phyloP scores from a whole-genome alignment of 2,113 vertebrate genomes.

The Balaeniceps rex region DNA sequence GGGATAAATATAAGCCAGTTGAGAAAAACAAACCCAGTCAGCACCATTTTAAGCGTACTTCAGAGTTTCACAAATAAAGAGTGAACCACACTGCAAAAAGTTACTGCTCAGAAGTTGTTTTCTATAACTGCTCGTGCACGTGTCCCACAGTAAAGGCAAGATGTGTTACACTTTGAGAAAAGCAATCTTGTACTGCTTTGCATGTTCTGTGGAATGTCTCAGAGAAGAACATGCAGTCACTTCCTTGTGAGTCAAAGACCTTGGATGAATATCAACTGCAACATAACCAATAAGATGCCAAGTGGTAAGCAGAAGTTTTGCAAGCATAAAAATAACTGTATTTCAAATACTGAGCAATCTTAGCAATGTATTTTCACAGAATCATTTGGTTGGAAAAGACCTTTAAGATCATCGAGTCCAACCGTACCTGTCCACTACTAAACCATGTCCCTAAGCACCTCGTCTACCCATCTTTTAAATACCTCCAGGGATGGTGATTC shows the following conservation, averaged over 20 bases:
- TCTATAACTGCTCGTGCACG: neutral
- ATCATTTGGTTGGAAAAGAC: too few species aligned
- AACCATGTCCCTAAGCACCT: too few species aligned
- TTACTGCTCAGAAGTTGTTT: neutral
- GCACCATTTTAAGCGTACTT: neutral
- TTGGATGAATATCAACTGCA: constrained; percentile 41
- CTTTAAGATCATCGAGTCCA: too few species aligned
- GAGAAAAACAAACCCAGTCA: neutral
- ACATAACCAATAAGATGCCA: neutral
- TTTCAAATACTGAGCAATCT: neutral
- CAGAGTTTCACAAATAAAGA: neutral
- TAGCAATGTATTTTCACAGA: neutral
- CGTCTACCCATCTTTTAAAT: too few species aligned
- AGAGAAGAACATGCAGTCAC: constrained; percentile 20
- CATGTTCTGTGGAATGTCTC: constrained; percentile 1
- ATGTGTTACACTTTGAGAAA: neutral
- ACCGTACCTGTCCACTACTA: too few species aligned
- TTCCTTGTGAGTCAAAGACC: constrained; percentile 57
- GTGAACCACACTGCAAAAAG: neutral
- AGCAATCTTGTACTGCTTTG: neutral
- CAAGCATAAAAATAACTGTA: neutral
- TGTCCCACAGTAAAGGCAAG: neutral
- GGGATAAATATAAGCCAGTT: neutral
- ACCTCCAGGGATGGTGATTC: too few species aligned
- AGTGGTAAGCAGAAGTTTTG: neutral